Evolutionary conservation across 2,113 vertebrate species (phyloP).

Genomic region (Anarrhichthys ocellatus): DNA sequence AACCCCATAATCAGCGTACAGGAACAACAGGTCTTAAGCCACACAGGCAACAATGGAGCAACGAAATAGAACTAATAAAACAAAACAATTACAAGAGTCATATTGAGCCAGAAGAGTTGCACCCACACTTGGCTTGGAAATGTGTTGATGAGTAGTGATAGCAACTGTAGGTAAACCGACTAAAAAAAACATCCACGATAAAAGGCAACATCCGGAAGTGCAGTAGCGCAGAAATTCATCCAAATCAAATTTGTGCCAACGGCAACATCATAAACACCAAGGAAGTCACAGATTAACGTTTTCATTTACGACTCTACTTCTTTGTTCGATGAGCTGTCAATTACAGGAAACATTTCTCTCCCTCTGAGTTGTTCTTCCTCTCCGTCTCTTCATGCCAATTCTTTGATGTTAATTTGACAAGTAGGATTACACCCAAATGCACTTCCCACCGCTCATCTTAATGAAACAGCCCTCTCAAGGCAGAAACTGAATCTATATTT

Average conservation of each 20-base stretch:
- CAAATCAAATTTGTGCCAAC: conserved; percentile 22
- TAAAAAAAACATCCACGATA: not conserved
- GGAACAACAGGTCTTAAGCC: not conserved
- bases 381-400: conserved; percentile 47
- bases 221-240: not conserved
- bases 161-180: not conserved
- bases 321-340: conserved; percentile 64
- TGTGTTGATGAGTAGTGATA: not conserved
- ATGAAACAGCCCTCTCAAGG: conserved; percentile 51
- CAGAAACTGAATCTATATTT: conserved; percentile 64
- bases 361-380: conserved; percentile 45
- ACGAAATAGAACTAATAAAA: not conserved
- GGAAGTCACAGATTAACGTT: conserved; percentile 37
- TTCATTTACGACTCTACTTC: conserved; percentile 26
- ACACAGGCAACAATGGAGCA: not conserved
- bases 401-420: conserved; percentile 80
- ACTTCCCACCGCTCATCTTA: conserved; percentile 60
- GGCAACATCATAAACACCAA: conserved; percentile 17
- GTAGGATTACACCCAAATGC: conserved; percentile 69
- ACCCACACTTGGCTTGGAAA: not conserved
- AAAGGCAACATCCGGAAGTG: conserved; percentile 2
- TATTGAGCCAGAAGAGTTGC: not conserved
- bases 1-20: not conserved
- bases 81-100: not conserved
- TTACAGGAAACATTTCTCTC: conserved; percentile 59